Evolutionary conservation across 2,113 vertebrate genomes (phyloP).

Genomic region (Hypomesus transpacificus): DNA sequence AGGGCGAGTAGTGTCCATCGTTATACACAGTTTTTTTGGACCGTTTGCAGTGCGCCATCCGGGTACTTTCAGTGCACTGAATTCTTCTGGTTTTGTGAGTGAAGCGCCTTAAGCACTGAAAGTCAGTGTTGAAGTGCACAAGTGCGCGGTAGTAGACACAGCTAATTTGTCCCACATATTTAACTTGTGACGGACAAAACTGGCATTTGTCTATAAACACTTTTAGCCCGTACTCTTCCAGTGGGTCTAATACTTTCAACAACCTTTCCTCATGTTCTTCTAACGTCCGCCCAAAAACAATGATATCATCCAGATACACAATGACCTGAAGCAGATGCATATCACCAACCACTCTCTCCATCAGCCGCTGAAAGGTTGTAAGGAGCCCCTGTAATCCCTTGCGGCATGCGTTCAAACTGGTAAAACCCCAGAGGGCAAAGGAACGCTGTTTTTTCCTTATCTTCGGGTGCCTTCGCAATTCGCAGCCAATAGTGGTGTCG

Average conservation of each 20-base stretch:
- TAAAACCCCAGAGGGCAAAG: not conserved
- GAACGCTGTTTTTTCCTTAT: not conserved
- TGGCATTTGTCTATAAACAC: not conserved
- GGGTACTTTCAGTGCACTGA: too few species aligned
- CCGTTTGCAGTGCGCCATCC: too few species aligned
- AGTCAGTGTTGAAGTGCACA: too few species aligned
- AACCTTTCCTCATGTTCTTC: constrained; percentile 6
- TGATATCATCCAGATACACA: not conserved
- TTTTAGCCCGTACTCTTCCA: not conserved
- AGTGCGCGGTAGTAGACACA: too few species aligned
- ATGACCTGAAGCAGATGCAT: not conserved
- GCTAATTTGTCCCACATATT: constrained; percentile 10
- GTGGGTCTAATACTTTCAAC: not conserved
- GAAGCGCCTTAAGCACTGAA: too few species aligned
- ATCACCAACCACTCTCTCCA: not conserved
- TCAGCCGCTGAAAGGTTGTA: too few species aligned
- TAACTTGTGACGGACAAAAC: constrained; percentile 9
- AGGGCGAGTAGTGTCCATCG: too few species aligned
- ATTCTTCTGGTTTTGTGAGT: too few species aligned
- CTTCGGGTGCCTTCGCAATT: not conserved
- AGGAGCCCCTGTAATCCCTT: too few species aligned
- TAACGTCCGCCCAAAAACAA: not conserved
- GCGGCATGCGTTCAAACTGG: constrained; percentile 1
- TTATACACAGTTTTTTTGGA: too few species aligned
- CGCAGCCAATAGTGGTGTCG: constrained; percentile 9